These are phyloP conservation scores for Penelope pileata DNA, from an alignment of 2,113 vertebrate species.

Conservation along the genomic window DNA sequence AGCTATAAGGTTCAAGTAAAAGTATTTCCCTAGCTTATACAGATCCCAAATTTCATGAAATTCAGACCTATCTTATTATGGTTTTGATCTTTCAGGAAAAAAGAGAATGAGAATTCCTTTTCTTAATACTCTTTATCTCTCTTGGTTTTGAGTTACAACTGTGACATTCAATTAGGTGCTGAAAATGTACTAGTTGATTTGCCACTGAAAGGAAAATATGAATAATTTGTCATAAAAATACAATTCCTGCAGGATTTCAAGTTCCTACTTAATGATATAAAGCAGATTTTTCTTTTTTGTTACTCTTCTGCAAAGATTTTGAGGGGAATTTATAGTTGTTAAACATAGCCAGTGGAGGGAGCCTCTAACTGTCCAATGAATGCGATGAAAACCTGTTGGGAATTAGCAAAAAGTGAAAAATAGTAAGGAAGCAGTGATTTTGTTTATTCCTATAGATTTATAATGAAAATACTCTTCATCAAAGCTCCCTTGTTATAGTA, in stretches of 20 bases:
- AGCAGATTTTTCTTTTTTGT: background rate
- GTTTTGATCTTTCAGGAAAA: conserved; percentile 35
- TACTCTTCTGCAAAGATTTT: conserved; percentile 10
- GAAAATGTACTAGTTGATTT: conserved; percentile 18
- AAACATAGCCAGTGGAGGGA: conserved; percentile 22
- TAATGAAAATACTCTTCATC: background rate
- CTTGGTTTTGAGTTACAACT: conserved; percentile 25
- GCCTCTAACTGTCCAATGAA: background rate
- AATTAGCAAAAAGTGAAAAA: background rate
- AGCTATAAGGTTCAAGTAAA: conserved; percentile 13
- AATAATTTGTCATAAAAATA: conserved; percentile 31
- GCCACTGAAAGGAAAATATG: background rate
- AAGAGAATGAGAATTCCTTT: background rate
- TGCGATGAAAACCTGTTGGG: background rate
- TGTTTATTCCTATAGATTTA: background rate
- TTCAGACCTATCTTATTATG: background rate
- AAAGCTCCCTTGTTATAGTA: background rate
- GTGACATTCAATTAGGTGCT: conserved; percentile 38
- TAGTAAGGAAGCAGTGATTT: background rate
- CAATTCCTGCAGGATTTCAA: conserved; percentile 3
- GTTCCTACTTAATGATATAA: background rate
- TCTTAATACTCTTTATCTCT: background rate
- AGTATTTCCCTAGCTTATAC: background rate
- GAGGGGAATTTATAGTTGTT: conserved; percentile 7
- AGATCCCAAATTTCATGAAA: conserved; percentile 1